Percentiles rank a stretch among this genome's conserved stretches.
Evolutionary conservation across 2,113 vertebrate species (phyloP).

Genomic region (Ceyx margarethae): DNA sequence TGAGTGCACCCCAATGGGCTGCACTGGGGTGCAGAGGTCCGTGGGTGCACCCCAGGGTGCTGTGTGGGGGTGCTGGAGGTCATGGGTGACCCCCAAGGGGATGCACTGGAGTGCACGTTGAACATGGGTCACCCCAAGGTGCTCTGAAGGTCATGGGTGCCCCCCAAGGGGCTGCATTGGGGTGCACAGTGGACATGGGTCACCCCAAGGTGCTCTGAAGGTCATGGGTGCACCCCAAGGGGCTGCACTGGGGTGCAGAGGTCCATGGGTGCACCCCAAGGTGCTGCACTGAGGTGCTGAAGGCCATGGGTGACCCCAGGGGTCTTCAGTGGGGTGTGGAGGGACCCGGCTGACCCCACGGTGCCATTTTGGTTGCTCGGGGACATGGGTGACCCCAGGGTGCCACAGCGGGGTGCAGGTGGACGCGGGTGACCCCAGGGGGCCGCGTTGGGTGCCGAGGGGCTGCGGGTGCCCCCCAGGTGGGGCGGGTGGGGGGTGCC

Average conservation of each 20-base stretch:
- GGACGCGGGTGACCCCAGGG: background rate
- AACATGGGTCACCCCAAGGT: no score
- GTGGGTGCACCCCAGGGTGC: no score
- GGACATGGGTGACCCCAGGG: background rate
- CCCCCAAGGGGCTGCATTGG: background rate
- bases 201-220: no score
- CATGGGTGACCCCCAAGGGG: background rate
- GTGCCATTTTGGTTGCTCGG: fast-evolving
- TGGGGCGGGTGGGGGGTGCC: background rate
- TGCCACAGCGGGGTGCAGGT: background rate
- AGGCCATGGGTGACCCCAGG: background rate
- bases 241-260: fast-evolving
- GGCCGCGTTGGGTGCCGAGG: background rate
- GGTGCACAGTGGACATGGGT: no score
- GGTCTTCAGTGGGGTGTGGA: background rate
- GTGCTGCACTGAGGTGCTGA: fast-evolving
- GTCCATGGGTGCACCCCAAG: fast-evolving
- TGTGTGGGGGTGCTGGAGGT: no score
- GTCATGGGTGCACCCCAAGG: background rate
- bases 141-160: background rate
- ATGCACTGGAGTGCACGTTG: fast-evolving
- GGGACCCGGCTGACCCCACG: background rate
- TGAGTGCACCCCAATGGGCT: background rate
- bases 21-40: background rate
- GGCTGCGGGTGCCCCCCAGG: background rate